phyloP scores from a whole-genome alignment of 1,140 invertebrate species.

The Drosophila varians region DNA sequence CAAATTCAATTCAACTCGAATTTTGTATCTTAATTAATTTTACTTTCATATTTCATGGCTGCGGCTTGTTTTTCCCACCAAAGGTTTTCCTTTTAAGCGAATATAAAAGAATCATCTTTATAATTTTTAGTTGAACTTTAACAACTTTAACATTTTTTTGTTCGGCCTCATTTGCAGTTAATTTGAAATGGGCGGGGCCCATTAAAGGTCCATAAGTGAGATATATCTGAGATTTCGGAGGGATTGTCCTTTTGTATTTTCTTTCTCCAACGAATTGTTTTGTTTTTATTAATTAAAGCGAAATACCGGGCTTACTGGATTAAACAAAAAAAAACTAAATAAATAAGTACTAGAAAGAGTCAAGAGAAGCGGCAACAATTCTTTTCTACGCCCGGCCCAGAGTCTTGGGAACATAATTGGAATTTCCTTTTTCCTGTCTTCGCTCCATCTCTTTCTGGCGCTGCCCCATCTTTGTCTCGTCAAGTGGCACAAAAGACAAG shows the following conservation, averaged over 20 bases:
- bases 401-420: conserved; percentile 73
- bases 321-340: conserved; percentile 51
- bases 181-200: conserved; percentile 45
- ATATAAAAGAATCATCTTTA: background rate
- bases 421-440: conserved; percentile 77
- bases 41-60: conserved; percentile 13
- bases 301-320: conserved; percentile 53
- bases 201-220: conserved; percentile 18
- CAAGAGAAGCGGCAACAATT: conserved; percentile 66
- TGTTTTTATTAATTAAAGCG: conserved; percentile 63
- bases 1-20: conserved; percentile 51
- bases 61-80: background rate
- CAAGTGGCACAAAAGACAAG: conserved; percentile 55
- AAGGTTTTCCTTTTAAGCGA: background rate
- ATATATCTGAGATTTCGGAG: too few species aligned
- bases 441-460: conserved; percentile 1
- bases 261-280: conserved; percentile 31
- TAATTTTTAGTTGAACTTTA: background rate
- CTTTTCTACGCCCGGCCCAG: conserved; percentile 75
- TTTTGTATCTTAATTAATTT: conserved; percentile 23
- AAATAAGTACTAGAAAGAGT: conserved; percentile 4
- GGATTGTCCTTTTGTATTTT: conserved; percentile 41
- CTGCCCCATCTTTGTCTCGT: conserved; percentile 20
- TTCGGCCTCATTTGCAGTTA: conserved; percentile 62
- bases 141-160: background rate